These are phyloP conservation scores for Umimayanthus kanabou DNA, from an alignment of 92 coral and sea anemone genomes.

Conservation along the genomic window DNA sequence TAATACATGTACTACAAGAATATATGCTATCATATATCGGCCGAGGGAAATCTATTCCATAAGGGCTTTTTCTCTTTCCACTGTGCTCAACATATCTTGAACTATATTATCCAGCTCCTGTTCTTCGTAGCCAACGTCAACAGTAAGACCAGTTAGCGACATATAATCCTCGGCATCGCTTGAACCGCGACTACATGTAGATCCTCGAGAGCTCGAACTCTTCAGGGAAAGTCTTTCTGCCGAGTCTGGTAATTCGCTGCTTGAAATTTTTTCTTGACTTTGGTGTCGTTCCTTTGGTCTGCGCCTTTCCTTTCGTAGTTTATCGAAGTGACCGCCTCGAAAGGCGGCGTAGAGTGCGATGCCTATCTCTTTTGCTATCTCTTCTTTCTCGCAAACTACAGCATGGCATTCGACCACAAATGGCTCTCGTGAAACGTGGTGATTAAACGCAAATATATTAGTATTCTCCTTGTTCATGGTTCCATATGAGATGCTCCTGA, in stretches of 20 bases:
- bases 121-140: conserved; percentile 63
- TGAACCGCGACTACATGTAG: conserved; percentile 15
- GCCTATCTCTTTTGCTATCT: conserved; percentile 78
- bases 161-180: conserved; percentile 36
- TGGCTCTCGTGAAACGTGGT: conserved; percentile 80
- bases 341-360: conserved; percentile 86
- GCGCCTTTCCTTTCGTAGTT: conserved; percentile 75
- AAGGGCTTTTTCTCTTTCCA: conserved; percentile 69
- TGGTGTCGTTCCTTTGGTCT: conserved; percentile 51
- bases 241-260: conserved; percentile 8
- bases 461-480: conserved; percentile 68
- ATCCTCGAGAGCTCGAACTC: conserved; percentile 32
- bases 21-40: not conserved
- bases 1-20: not conserved
- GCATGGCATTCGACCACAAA: conserved; percentile 90
- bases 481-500: conserved; percentile 83
- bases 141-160: conserved; percentile 26
- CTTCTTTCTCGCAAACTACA: conserved; percentile 79
- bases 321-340: conserved; percentile 90
- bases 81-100: conserved; percentile 69
- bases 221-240: not conserved
- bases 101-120: conserved; percentile 73
- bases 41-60: conserved; percentile 37
- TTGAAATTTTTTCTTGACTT: conserved; percentile 27
- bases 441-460: conserved; percentile 89